Base-by-base conservation (phyloP, 2,797 vertebrate genomes). In the Numenius phaeopus region DNA sequence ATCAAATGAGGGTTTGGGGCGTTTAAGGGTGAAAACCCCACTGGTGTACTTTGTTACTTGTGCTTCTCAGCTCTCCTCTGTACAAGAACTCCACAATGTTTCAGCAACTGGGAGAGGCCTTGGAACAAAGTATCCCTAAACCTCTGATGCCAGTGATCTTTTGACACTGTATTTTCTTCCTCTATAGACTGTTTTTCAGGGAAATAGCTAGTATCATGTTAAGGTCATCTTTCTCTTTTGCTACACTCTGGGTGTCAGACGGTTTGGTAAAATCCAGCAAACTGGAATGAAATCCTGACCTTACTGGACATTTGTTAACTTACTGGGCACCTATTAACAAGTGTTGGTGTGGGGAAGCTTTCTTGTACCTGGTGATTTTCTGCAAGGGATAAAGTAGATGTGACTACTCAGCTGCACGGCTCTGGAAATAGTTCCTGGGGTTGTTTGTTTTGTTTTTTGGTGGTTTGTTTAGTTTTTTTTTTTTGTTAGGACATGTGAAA, bases 311-410 rank as follows among this genome's bases (percentile, higher is more conserved):
- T 49, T 24, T 49, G 14, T 49, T 24, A 24, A 49, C 69, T 65
- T 46, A 8, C 29, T 39, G 55, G 30, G 7, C 32, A 26, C 15
- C 15, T 52, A 9, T 39, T 24, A 34, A 14, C 32, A 37, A 5
- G 4, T 44, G 1, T 4, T 26, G 12, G 18, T 61, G 13, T 0
- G 2, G 9, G 19, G 30, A 3, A 54, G 9, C 27, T 52, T 4
- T 23, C 57, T 73, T 11, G 6, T n/a, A 44, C 14, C 14, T n/a
- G 18, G 5, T 42, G 10, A 20, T 54, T 58, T 69, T 5, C 34
- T 62, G 29, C 30, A 20, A 37, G 32, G 47, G 42, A 9, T 23
- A 30, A 30, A 55, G 42, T n/a, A 70, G 16, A 5, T 47, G 15
- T 46, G 22, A 47, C 12, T 23, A 9, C 15, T 27, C 49, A 49